phyloP scores from a whole-genome alignment of 2,797 vertebrate species.

The Buphagus erythrorhynchus region DNA sequence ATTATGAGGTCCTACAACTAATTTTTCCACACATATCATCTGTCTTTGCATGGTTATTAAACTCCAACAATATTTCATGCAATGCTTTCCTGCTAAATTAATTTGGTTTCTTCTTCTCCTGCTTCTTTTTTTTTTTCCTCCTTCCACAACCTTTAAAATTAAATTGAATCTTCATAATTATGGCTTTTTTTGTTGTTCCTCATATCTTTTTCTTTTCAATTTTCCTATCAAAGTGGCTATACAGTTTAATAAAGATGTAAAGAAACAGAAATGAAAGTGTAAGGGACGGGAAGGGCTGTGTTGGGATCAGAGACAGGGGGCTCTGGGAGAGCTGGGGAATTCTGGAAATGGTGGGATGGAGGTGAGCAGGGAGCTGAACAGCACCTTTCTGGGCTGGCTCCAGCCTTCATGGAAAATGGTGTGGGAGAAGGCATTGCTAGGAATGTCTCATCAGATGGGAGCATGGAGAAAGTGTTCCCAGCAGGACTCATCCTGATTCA shows the following conservation, averaged over 20 bases:
- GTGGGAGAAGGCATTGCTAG: neutral
- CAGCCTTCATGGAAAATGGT: neutral
- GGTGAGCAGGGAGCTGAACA: neutral
- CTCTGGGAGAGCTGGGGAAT: slow-evolving; percentile 25
- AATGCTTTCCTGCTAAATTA: slow-evolving; percentile 84
- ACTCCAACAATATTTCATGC: slow-evolving; percentile 88
- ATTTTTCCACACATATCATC: slow-evolving; percentile 87
- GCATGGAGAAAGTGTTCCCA: neutral
- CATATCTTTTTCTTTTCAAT: slow-evolving; percentile 82
- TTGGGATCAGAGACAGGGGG: slow-evolving; percentile 51
- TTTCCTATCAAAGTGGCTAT: slow-evolving; percentile 82
- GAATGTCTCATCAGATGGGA: neutral
- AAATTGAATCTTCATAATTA: slow-evolving; percentile 86
- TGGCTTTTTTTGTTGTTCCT: slow-evolving; percentile 80
- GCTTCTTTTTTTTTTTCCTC: slow-evolving; percentile 74
- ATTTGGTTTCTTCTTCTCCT: slow-evolving; percentile 84
- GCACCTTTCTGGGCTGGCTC: neutral
- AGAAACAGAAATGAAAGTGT: slow-evolving; percentile 77
- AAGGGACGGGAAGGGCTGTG: slow-evolving; percentile 73
- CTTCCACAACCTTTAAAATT: slow-evolving; percentile 82
- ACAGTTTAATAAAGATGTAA: slow-evolving; percentile 84
- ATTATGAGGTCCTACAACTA: slow-evolving; percentile 87
- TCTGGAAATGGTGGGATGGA: slow-evolving; percentile 37
- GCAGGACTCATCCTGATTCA: neutral
- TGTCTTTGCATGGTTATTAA: slow-evolving; percentile 86